phyloP scores from a whole-genome alignment of 1,140 invertebrate species.

The Drosophila parabipectinata region DNA sequence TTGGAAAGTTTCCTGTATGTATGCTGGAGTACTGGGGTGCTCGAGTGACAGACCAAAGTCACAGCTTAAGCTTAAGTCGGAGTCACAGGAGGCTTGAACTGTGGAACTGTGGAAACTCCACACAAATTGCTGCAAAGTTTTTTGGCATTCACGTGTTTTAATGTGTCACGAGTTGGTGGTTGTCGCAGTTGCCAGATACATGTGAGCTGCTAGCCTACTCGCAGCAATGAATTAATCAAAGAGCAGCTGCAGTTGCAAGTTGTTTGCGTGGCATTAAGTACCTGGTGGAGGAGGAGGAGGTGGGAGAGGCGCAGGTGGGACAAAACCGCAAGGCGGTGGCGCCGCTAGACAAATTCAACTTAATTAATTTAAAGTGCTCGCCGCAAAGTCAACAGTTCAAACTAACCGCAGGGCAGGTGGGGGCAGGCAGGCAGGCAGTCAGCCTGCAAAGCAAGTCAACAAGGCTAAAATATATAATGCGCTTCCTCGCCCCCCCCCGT shows the following conservation, averaged over 20 bases:
- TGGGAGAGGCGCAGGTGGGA: slow-evolving; percentile 4
- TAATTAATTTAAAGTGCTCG: slow-evolving; percentile 80
- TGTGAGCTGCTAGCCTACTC: neutral
- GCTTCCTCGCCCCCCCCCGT: neutral
- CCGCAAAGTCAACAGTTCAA: slow-evolving; percentile 80
- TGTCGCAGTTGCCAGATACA: neutral
- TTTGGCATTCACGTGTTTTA: slow-evolving; percentile 78
- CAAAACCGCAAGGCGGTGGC: slow-evolving; percentile 49
- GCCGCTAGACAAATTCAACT: slow-evolving; percentile 78
- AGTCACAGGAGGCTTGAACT: slow-evolving; percentile 10
- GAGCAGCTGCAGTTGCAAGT: slow-evolving; percentile 35
- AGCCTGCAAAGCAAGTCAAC: slow-evolving; percentile 27
- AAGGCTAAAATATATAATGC: slow-evolving; percentile 16
- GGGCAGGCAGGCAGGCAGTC: slow-evolving; percentile 8
- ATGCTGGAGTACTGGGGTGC: neutral
- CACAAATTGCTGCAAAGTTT: slow-evolving; percentile 72
- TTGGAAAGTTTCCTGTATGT: slow-evolving; percentile 51
- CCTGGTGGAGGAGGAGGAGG: slow-evolving; percentile 9
- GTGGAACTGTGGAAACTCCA: slow-evolving; percentile 45
- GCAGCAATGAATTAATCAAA: slow-evolving; percentile 67
- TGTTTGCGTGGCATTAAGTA: slow-evolving; percentile 68
- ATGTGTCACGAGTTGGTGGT: slow-evolving; percentile 68
- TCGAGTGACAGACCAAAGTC: slow-evolving; percentile 20
- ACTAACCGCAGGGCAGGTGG: slow-evolving; percentile 62
- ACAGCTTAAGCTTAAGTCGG: slow-evolving; percentile 2